Percentiles rank a stretch among this genome's conserved stretches.
Conservation (phyloP, 2,888 invertebrate genomes). For the Torymus texanus region DNA sequence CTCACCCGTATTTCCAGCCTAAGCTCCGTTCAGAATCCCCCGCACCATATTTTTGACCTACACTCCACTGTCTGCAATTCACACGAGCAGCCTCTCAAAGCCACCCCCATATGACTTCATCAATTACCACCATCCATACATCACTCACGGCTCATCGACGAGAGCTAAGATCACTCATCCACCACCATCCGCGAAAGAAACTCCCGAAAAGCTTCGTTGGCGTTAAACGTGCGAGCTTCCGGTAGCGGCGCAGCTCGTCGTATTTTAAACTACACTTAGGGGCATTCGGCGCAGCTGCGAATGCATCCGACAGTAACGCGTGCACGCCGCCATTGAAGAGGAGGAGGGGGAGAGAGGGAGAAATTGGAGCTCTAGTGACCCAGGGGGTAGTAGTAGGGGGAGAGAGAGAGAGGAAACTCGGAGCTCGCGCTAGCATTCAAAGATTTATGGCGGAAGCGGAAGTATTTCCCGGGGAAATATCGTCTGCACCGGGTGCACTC, state of each 20-base stretch:
- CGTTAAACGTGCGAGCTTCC: background rate
- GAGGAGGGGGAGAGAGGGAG: background rate
- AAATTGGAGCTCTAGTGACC: no score
- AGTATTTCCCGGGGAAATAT: conserved; percentile 70
- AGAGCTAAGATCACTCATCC: no score
- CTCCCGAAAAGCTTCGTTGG: conserved; percentile 26
- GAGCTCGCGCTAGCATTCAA: conserved; percentile 61
- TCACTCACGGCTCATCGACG: no score
- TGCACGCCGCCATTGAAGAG: conserved; percentile 37
- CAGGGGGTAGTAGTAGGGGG: no score
- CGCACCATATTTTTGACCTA: no score
- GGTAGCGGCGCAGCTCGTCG: conserved; percentile 24
- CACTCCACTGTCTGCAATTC: no score
- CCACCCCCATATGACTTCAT: no score
- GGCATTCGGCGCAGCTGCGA: conserved; percentile 59
- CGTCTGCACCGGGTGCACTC: conserved; percentile 66
- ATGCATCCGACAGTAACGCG: conserved; percentile 65
- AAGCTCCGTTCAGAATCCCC: no score
- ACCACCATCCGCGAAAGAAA: background rate
- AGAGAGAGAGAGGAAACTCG: background rate
- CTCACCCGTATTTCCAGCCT: no score
- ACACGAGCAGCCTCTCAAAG: no score
- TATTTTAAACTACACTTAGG: conserved; percentile 59
- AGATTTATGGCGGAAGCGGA: conserved; percentile 70
- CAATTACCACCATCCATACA: no score